Conservation (phyloP, 2,888 invertebrate species). For the Xanthia togata region DNA sequence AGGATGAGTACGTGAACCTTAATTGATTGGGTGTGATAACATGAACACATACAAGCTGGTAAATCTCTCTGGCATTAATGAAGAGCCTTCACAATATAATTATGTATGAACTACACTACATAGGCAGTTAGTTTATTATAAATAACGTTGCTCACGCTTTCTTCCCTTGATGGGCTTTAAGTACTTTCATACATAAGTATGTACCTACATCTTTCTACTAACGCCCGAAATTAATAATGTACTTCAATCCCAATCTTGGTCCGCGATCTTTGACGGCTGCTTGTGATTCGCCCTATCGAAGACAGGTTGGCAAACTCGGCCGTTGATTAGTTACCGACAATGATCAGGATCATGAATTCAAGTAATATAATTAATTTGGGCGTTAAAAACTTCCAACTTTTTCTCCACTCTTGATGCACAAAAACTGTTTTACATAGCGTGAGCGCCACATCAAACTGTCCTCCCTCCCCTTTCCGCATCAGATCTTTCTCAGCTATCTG, state of each 20-base stretch:
- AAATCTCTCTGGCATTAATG: constrained; percentile 45
- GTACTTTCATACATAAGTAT: background rate
- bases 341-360: too few relatives aligned
- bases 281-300: too few relatives aligned
- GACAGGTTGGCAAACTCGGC: background rate
- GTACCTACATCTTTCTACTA: background rate
- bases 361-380: background rate
- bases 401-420: background rate
- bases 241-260: background rate
- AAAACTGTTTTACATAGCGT: background rate
- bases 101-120: constrained; percentile 7
- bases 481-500: constrained; percentile 17
- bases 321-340: background rate
- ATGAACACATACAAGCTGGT: background rate
- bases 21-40: constrained; percentile 38
- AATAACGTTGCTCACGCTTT: constrained; percentile 39
- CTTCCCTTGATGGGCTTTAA: constrained; percentile 14
- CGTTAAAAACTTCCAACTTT: background rate
- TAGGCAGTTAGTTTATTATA: constrained; percentile 20
- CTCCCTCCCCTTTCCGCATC: constrained; percentile 12
- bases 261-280: background rate
- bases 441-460: background rate
- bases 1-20: constrained; percentile 37
- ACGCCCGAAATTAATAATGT: background rate
- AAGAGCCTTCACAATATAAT: constrained; percentile 19